Conservation (phyloP, 2,888 invertebrate genomes). For the Agrochola circellaris region DNA sequence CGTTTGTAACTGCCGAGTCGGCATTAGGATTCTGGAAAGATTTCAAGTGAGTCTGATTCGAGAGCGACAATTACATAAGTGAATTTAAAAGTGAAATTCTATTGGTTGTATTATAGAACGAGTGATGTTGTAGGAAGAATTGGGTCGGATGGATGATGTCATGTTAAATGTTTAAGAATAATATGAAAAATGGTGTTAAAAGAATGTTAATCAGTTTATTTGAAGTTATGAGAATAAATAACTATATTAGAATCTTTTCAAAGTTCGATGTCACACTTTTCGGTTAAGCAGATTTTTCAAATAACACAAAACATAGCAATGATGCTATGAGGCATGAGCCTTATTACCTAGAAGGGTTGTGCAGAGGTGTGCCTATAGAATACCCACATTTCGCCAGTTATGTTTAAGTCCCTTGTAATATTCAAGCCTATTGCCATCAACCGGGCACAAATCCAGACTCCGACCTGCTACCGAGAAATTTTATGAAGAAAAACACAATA, state of each 20-base stretch:
- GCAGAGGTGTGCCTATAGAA: no score
- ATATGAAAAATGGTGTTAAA: background rate
- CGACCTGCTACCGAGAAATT: no score
- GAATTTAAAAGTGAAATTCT: constrained; percentile 60
- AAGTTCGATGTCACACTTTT: background rate
- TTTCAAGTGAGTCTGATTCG: constrained; percentile 47
- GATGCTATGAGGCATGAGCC: no score
- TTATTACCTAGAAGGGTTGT: no score
- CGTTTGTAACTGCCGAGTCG: constrained; percentile 32
- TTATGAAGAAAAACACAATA: no score
- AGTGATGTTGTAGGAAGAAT: background rate
- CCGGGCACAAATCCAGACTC: no score
- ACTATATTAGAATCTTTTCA: background rate
- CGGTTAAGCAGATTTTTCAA: background rate
- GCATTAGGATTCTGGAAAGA: constrained; percentile 44
- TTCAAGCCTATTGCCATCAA: no score
- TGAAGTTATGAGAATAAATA: background rate
- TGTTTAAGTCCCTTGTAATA: no score
- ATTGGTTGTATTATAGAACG: constrained; percentile 35
- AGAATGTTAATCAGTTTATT: no score
- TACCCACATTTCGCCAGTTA: no score
- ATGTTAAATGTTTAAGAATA: background rate
- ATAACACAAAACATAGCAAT: background rate
- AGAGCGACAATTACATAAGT: constrained; percentile 41
- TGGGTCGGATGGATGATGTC: no score